Percentiles rank a stretch among this genome's conserved stretches.
phyloP scores from a whole-genome alignment of 2,797 vertebrate genomes.

The Manis javanica region DNA sequence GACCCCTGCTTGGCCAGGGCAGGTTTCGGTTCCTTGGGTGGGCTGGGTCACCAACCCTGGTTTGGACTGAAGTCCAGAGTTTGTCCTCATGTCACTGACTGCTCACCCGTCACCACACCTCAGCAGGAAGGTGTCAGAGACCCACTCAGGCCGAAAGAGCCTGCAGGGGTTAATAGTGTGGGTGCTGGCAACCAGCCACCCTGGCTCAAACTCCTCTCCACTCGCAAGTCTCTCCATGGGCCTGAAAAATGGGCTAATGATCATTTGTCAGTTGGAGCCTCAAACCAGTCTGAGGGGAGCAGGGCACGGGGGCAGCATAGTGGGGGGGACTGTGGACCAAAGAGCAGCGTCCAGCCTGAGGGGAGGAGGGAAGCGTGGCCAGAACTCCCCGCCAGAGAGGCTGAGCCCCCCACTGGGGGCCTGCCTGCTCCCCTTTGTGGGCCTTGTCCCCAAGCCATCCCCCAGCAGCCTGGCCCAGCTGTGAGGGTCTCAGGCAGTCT shows the following conservation, averaged over 20 bases:
- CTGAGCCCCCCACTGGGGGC: too few species aligned
- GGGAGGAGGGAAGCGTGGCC: neutral
- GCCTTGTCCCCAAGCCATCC: neutral
- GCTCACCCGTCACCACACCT: rapidly evolving
- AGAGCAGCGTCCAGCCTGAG: rapidly evolving
- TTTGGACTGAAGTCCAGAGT: neutral
- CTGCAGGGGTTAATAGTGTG: neutral
- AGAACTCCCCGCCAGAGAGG: neutral
- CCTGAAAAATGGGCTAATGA: neutral
- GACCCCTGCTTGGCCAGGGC: neutral
- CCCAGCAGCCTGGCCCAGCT: neutral
- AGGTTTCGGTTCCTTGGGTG: neutral
- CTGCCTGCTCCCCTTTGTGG: neutral
- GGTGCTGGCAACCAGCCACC: rapidly evolving
- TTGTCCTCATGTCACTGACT: rapidly evolving
- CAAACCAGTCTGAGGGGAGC: neutral
- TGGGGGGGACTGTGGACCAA: too few species aligned
- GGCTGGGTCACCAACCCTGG: neutral
- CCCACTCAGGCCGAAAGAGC: neutral
- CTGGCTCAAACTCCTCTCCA: too few species aligned
- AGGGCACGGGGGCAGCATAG: neutral
- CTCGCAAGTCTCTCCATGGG: rapidly evolving
- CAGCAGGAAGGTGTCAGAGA: neutral
- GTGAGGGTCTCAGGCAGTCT: neutral
- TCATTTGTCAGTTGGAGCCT: neutral